Base-by-base conservation (phyloP, 2,113 vertebrate genomes). In the Panthera uncia region DNA sequence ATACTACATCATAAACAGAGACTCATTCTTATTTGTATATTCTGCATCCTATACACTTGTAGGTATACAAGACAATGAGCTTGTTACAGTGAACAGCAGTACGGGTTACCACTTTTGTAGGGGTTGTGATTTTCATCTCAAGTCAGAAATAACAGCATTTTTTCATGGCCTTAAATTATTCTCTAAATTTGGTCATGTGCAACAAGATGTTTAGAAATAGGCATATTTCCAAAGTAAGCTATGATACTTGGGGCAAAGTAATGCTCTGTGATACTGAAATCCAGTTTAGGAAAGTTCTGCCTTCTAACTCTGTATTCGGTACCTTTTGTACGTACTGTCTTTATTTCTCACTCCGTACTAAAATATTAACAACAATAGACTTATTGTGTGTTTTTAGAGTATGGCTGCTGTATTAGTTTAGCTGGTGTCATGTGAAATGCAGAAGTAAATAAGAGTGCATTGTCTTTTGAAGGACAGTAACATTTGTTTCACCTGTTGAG, bases 171-270 rank as follows among this genome's bases (percentile, higher is more conserved):
- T 89, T 84, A 90, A 94, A 38, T 90, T 84, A 5, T 92, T 94
- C 68, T 94, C 29, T 96, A 81, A 83, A 71, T 95, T 92, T 92
- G 41, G 84, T 78, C 57, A 66, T 69, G 65, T 87, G 33, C 23
- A 90, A 41, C 29, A 71, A 93, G 84, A 92, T 90, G 55, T 57
- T 92, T 65, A 87, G 50, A 91, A 95, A 94, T n/a, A 92, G 57
- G 19, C 29, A 13, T 61, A 82, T 93, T 94, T 93, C 50, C 61
- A 85, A 55, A 91, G 68, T 82, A 86, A 96, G 18, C 52, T 82
- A 4, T 55, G 15, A 31, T 79, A 25, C 36, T 61, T 95, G 48
- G 33, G 45, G 33, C n/a, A 69, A 48, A 82, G 76, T 61, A 29
- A 38, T 66, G 50, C 55, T 31, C 79, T 2, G 1, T 19, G 1